Evolutionary conservation across 2,113 vertebrate genomes (phyloP), one percentile per base, ranked within the genome.

Genomic region (Gnathonemus longibarbis): DNA sequence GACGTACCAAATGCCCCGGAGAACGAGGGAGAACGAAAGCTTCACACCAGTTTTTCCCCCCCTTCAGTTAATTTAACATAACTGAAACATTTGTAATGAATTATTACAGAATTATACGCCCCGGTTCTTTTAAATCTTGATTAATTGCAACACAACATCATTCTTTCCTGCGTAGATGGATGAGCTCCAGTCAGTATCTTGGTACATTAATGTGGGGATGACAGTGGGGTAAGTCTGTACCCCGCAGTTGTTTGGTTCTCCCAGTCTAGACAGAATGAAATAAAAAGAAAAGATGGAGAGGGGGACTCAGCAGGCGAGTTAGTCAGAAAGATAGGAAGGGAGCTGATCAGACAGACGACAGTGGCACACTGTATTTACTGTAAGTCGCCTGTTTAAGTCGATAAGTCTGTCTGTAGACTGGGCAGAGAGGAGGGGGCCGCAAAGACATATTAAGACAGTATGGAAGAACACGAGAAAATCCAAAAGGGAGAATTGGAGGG

Each of bases 341-440:
- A 19, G 56, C 53, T 13, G 15, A 24, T 11, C 35, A 62, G 35
- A 13, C 52, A 11, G 17, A 21, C 10, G 52, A 84, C 13, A 89
- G 50, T 19, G 35, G 74, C 9, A 50, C 35, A 8, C 35, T 39
- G 89, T 84, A 83, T 84, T 42, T 53, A 83, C 89, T 84, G 88
- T 89, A 77, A 89, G 17, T 83, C 49, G n/a, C 50, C 77, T 7
- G 39, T 50, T 56, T 87, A 87, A 88, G 53, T 66, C 39, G 87
- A 66, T 88, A 88, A 88, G 56, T 88, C 52, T 21, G 27, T 88
- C 35, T 88, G 35, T 24, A 45, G 87, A 88, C 56, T 62, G 35
- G 49, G 49, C 49, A 27, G 21, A n/a, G 2, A 53, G 31, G 24
- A 84, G 77, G 77, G 88, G 52, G 31, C 21, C 21, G 8, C 2